Evolutionary conservation across 2,888 invertebrate species (phyloP).

Genomic region (Xylocampa areola): DNA sequence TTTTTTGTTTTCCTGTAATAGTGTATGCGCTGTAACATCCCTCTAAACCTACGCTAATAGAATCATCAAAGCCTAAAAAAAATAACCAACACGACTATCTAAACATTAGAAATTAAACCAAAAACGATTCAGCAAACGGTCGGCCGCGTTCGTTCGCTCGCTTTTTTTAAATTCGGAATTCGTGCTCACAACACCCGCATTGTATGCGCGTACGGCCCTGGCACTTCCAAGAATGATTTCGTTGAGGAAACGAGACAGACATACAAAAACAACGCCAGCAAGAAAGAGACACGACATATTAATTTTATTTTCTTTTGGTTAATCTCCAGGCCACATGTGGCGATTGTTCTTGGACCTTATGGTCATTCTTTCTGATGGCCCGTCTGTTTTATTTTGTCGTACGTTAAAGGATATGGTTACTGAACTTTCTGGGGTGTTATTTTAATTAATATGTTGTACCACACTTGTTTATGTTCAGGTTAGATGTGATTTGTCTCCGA

Average conservation of each 20-base stretch:
- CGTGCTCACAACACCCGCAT: conserved; percentile 87
- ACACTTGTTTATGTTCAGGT: conserved; percentile 62
- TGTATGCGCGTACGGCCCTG: conserved; percentile 83
- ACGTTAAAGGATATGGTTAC: conserved; percentile 70
- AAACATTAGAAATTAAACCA: conserved; percentile 72
- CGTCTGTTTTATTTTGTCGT: conserved; percentile 66
- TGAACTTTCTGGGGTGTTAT: conserved; percentile 82
- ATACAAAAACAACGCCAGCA: conserved; percentile 53
- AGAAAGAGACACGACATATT: conserved; percentile 72
- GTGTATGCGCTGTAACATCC: too few species aligned
- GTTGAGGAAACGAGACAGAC: conserved; percentile 70
- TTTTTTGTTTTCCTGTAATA: too few species aligned
- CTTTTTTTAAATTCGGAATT: conserved; percentile 81
- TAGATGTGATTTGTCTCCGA: conserved; percentile 58
- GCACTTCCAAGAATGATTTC: conserved; percentile 88
- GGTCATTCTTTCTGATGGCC: conserved; percentile 80
- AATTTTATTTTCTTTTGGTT: conserved; percentile 87
- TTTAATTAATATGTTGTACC: conserved; percentile 84
- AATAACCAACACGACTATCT: conserved; percentile 39
- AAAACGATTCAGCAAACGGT: conserved; percentile 77
- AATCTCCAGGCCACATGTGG: conserved; percentile 89
- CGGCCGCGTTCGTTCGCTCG: conserved; percentile 67
- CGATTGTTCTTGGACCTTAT: conserved; percentile 88
- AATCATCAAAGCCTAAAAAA: conserved; percentile 42
- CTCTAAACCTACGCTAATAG: conserved; percentile 31